Conservation (phyloP, 2,888 invertebrate species). For the Hyalella azteca region DNA sequence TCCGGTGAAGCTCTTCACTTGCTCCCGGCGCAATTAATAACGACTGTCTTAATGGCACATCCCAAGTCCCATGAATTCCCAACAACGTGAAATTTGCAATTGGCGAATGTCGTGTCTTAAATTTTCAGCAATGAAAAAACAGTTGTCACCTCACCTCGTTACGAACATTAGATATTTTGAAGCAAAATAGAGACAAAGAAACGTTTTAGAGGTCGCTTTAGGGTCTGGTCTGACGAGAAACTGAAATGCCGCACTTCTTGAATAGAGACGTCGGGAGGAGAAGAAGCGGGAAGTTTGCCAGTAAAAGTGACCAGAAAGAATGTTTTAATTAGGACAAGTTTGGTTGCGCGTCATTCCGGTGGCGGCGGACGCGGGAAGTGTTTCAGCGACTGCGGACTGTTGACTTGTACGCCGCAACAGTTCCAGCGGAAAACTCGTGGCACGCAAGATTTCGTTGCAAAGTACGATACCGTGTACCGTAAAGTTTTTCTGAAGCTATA, state of each 20-base stretch:
- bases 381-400: not conserved
- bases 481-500: too few relatives aligned
- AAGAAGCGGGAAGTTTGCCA: conserved; percentile 36
- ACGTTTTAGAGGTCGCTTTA: not conserved
- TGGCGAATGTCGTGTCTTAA: too few relatives aligned
- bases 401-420: not conserved
- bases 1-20: not conserved
- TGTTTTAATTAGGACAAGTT: conserved; percentile 36
- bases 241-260: conserved; percentile 25
- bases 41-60: not conserved
- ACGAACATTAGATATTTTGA: too few relatives aligned
- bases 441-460: not conserved
- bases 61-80: too few relatives aligned
- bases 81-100: too few relatives aligned
- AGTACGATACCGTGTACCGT: not conserved
- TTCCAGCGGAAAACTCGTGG: too few relatives aligned
- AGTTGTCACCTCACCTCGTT: too few relatives aligned
- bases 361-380: not conserved
- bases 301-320: conserved; percentile 35
- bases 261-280: conserved; percentile 8
- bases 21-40: not conserved
- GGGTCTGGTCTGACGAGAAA: not conserved
- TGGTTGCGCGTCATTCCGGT: conserved; percentile 16
- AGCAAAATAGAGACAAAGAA: too few relatives aligned
- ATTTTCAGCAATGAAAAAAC: too few relatives aligned